Evolutionary conservation across 2,113 vertebrate genomes (phyloP).

Genomic region (Vicugna pacos): DNA sequence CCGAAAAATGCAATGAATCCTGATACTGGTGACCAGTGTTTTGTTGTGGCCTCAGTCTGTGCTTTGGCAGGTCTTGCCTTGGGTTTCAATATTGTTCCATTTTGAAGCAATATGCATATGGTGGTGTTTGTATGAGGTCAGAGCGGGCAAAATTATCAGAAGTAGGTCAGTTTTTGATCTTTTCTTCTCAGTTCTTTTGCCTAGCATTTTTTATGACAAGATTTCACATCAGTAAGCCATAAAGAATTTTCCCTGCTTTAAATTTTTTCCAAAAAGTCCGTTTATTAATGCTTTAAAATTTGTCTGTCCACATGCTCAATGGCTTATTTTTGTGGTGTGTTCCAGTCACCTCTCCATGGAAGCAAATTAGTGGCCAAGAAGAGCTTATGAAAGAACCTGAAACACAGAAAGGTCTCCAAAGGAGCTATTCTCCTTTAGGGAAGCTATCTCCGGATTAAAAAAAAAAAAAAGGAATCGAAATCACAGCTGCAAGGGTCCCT

Average conservation of each 20-base stretch:
- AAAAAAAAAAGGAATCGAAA: not conserved
- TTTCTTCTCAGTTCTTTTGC: slow-evolving; percentile 42
- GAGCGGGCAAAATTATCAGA: slow-evolving; percentile 25
- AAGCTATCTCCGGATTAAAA: slow-evolving; percentile 52
- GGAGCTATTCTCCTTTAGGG: slow-evolving; percentile 56
- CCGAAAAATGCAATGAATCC: slow-evolving; percentile 61
- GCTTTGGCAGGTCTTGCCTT: not conserved
- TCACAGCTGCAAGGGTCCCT: slow-evolving; percentile 53
- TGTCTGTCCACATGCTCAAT: not conserved
- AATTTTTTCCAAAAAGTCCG: not conserved
- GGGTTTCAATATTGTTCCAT: not conserved
- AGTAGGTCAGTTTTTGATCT: not conserved
- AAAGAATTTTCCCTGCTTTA: slow-evolving; percentile 21
- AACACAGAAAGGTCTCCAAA: slow-evolving; percentile 62
- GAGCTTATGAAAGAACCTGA: slow-evolving; percentile 65
- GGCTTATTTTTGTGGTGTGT: slow-evolving; percentile 66
- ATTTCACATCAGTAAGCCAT: slow-evolving; percentile 13
- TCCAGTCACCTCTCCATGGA: slow-evolving; percentile 51
- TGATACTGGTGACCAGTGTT: slow-evolving; percentile 47
- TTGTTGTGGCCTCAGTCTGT: slow-evolving; percentile 41
- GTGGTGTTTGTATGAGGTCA: not conserved
- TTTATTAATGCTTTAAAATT: slow-evolving; percentile 59
- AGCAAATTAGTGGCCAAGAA: slow-evolving; percentile 61
- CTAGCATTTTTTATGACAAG: slow-evolving; percentile 46
- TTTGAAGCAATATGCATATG: not conserved